Conservation (phyloP, 2,797 vertebrate species). For the Tamandua tetradactyla region DNA sequence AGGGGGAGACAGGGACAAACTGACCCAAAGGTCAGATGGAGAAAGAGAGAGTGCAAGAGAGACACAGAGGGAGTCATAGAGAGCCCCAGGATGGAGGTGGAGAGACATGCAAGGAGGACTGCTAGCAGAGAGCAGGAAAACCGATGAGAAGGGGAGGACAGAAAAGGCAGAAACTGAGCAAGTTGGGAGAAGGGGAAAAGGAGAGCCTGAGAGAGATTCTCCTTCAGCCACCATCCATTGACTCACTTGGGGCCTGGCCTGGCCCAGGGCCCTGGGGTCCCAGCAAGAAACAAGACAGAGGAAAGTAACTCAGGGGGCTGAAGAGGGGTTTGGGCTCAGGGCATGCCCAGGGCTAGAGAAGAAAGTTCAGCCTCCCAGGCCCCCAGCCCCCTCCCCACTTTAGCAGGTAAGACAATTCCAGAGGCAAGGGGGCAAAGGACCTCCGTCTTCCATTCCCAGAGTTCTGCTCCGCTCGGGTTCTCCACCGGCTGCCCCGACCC, state of each 20-base stretch:
- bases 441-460: too few species aligned
- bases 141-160: neutral
- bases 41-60: neutral
- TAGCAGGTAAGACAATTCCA: neutral
- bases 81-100: neutral
- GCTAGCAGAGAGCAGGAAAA: neutral
- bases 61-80: neutral
- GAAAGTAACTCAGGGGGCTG: neutral
- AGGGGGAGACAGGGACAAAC: neutral
- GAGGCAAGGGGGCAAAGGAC: neutral
- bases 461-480: neutral
- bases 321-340: neutral
- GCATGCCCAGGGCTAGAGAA: neutral
- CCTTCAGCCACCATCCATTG: neutral
- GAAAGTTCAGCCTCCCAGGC: neutral
- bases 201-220: neutral
- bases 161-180: neutral
- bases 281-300: neutral
- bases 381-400: neutral
- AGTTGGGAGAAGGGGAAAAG: neutral
- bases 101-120: fast-evolving
- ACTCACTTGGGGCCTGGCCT: neutral
- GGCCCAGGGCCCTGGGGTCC: too few species aligned
- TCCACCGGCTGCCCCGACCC: too few species aligned
- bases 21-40: neutral